A percentile compares a stretch with the other conserved stretches of the same genome.
phyloP scores from a whole-genome alignment of 2,113 vertebrate genomes.

The Ailurus styani region DNA sequence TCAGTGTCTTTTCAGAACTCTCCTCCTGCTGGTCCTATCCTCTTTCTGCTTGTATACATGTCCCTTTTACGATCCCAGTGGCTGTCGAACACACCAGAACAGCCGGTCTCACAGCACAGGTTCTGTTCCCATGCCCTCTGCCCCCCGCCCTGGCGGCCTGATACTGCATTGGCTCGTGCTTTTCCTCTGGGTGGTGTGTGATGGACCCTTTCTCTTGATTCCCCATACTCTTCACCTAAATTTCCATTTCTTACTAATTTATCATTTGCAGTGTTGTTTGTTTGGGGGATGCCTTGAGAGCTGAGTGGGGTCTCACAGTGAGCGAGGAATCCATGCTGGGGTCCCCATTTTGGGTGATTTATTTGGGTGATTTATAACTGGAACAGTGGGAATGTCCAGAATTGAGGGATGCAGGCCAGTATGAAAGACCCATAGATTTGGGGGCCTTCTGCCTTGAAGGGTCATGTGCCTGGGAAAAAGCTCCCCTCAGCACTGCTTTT shows the following conservation, averaged over 20 bases:
- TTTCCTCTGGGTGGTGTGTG: neutral
- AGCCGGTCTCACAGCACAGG: neutral
- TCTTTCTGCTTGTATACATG: fast-evolving
- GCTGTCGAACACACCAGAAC: neutral
- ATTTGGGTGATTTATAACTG: neutral
- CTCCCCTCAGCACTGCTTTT: neutral
- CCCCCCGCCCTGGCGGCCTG: no score
- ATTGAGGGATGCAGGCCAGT: neutral
- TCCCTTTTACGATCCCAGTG: no score
- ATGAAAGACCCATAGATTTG: neutral
- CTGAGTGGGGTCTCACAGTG: neutral
- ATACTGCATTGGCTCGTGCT: neutral
- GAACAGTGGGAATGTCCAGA: neutral
- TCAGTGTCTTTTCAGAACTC: neutral
- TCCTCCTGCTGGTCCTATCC: neutral
- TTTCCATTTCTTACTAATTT: neutral
- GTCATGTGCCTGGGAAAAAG: neutral
- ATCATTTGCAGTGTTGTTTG: neutral
- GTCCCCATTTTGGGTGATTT: neutral
- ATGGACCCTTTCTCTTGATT: neutral
- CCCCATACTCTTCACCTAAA: neutral
- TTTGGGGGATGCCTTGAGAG: neutral
- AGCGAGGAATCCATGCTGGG: neutral
- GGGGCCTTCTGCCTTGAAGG: neutral
- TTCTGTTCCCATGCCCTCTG: neutral